Base-by-base conservation (phyloP, 2,113 vertebrate species). In the Naja naja region DNA sequence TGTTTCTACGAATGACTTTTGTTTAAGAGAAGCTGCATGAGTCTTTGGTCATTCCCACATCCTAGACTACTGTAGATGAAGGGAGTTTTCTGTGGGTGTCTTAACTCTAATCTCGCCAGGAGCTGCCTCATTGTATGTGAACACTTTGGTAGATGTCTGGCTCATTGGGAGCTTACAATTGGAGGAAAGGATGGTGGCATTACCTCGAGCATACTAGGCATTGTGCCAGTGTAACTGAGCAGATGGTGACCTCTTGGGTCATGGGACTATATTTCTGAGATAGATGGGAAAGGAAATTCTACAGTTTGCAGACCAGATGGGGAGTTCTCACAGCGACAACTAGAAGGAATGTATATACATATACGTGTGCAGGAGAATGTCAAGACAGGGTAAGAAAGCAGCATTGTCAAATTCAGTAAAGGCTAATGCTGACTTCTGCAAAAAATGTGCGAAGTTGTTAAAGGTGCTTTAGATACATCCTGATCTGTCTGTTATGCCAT, bases 231-330 rank as follows among this genome's bases (percentile, higher is more conserved):
- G 97, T 96, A 97, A 97, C 97, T 96, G 97, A 97, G 97, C 98
- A 98, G 97, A 98, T 98, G 97, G 97, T 98, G 97, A 98, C 97
- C 98, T 53, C n/a, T 16, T 92, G 94, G 97, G 98, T 98, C 97
- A 98, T 97, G 96, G 97, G 98, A 97, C 97, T 97, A 97, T 96
- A 96, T 97, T 97, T 96, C 96, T 96, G 97, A 95, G 95, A 97
- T 95, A 96, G 96, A 97, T 97, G 97, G 97, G 97, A 97, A 97
- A 97, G 97, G 97, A 97, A 97, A 97, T 95, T 95, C 97, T 96
- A 96, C 96, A 94, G 95, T 97, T 96, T 96, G 95, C 96, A 97
- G 97, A 95, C 96, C 96, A 97, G 97, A 97, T 97, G 97, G 97
- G 94, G 96, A 93, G 93, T 97, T 97, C 96, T 97, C 97, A 97